Base-by-base conservation (phyloP, 2,888 invertebrate species). In the Latrodectus elegans region DNA sequence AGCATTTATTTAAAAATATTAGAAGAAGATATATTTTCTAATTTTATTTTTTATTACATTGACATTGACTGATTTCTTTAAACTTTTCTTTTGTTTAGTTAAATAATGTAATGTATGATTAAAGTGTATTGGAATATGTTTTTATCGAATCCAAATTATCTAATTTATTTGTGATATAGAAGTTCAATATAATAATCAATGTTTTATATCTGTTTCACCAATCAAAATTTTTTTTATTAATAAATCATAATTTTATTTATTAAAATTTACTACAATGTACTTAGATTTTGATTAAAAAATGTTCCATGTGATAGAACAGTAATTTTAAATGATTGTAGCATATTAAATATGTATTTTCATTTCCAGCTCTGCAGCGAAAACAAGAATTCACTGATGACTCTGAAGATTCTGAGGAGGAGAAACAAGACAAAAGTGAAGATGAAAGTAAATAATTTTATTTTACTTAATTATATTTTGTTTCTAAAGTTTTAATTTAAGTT, bases 401-500 rank as follows among this genome's bases (percentile, higher is more conserved):
- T 74, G 38, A 22, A 14, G 64, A 22, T 38, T 38, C 17, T 51
- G 73, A 74, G 15, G 22, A 22, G 6, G 60, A 93, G 0, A 95
- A 95, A 90, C 93, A 94, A 79, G 90, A 90, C 91, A 72, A 89
- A 4, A n/a, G 91, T 91, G 88, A 91, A 64, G 89, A 89, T 76
- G 84, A 88, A 71, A 71, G 51, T 71, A 67, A 64, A 22, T 49
- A 17, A 26, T 67, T 17, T 9, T 6, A n/a, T n/a, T 8, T n/a
- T 49, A 12, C 22, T 22, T 22, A 22, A 22, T 22, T 22, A 22
- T 22, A 22, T 22, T 22, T 22, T 22, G 22, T 22, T 22, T 22
- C 22, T 22, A 22, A 22, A 22, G 22, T 22, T 22, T 22, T 22
- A 1, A 0, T 22, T 22, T 22, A 22, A 22, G 22, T 22, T 22